Evolutionary conservation across 1,140 invertebrate species (phyloP), one percentile per base, ranked within the genome.

Genomic region (Sarcophaga bullata): DNA sequence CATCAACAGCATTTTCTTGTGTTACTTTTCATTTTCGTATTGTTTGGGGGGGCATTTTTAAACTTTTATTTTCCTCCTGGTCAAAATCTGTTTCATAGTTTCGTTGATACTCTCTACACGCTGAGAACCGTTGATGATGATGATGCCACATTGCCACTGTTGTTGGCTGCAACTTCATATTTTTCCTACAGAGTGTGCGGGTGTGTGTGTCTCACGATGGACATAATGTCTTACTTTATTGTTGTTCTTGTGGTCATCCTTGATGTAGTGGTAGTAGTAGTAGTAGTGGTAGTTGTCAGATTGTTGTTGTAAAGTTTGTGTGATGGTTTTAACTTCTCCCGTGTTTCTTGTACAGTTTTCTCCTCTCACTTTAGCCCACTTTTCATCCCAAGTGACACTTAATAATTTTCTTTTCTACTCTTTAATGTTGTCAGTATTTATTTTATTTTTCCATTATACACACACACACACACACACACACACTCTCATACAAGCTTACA

Each of bases 371-470:
- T 82, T 84, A 86, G 87, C 86, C 88, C 88, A 89, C 88, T 89
- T 89, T 87, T 89, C 88, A 89, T 87, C 87, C 88, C 86, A 84
- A 86, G 86, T 89, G 88, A 89, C 88, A 89, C 87, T 89, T 89
- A 89, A 89, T 89, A 89, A 89, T 89, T 88, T 83, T 89, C 88
- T 89, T 58, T 68, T 89, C 86, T 88, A 87, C 62, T 73, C 88
- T 89, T 89, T 89, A 88, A 88, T 87, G 87, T 86, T 89, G 88
- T 89, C 88, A 89, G 86, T 89, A 88, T 89, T 89, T 89, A 89
- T 89, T 89, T 89, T 86, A 89, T 89, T 89, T 78, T 89, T 87
- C 87, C 86, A 89, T 87, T 86, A 89, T 47, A 78, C 86, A 8
- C 17, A 10, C 0, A 68, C 62, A 68, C 62, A 25, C 9, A 68